phyloP scores from a whole-genome alignment of 35 echinoderm and acorn worm genomes.

The Holothuria glaberrima region DNA sequence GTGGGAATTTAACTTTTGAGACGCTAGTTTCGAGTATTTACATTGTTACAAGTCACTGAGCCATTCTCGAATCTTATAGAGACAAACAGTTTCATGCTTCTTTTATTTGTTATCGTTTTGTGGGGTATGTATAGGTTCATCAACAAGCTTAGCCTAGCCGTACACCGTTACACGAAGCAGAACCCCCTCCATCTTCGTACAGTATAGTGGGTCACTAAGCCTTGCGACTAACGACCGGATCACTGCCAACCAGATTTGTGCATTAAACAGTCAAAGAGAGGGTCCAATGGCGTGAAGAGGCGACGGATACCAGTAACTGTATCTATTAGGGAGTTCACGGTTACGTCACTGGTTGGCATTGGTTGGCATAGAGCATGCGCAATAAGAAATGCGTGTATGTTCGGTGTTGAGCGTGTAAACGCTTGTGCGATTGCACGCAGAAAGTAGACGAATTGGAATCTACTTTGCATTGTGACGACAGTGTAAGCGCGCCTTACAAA shows the following conservation, averaged over 20 bases:
- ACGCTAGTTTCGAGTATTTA: no score
- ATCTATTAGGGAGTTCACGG: no score
- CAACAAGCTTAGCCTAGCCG: neutral
- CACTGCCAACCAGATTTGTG: neutral
- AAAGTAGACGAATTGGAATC: no score
- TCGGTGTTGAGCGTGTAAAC: no score
- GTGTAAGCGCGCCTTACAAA: no score
- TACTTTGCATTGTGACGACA: no score
- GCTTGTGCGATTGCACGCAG: no score
- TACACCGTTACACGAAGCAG: neutral
- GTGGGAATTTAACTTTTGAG: no score
- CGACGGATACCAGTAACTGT: neutral
- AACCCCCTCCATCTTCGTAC: neutral
- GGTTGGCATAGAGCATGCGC: no score
- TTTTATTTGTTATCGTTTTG: neutral
- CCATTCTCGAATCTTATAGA: neutral
- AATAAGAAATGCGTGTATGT: no score
- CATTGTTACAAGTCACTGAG: no score
- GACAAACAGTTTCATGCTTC: neutral
- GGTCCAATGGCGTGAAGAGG: neutral
- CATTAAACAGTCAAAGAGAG: constrained; percentile 12
- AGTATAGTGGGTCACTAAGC: neutral
- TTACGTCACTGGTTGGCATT: no score
- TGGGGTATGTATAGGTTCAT: neutral
- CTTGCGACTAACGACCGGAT: neutral